Percentiles rank a stretch among this genome's conserved stretches.
Conservation (phyloP, 2,113 vertebrate species). For the Calidris pygmaea region DNA sequence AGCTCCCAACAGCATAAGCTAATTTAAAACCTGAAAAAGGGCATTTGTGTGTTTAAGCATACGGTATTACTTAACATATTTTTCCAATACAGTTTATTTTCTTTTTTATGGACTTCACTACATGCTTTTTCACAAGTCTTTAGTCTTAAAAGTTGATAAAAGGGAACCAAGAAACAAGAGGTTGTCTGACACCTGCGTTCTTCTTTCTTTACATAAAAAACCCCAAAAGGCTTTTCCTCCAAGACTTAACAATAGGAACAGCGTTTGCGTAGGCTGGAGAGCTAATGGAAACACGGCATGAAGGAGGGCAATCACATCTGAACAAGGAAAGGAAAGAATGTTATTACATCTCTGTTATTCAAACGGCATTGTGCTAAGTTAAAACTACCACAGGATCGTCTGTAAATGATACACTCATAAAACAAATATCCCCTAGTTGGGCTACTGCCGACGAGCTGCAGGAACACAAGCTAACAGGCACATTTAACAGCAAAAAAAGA, state of each 20-base stretch:
- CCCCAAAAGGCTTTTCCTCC: not conserved
- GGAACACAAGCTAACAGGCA: not conserved
- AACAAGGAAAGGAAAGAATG: not conserved
- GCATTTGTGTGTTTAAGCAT: not conserved
- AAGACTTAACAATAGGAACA: not conserved
- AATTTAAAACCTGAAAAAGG: not conserved
- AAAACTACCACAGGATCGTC: not conserved
- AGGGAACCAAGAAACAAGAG: not conserved
- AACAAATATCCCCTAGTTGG: not conserved
- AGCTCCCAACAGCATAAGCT: not conserved
- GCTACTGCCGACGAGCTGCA: not conserved
- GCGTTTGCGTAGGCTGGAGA: accelerated
- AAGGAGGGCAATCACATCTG: not conserved
- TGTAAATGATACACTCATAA: not conserved
- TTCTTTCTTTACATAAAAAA: not conserved
- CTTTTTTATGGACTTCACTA: not conserved
- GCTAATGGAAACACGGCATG: not conserved
- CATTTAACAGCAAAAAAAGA: not conserved
- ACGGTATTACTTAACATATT: not conserved
- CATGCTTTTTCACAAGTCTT: not conserved
- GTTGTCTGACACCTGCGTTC: not conserved
- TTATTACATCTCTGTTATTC: not conserved
- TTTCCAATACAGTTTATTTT: not conserved
- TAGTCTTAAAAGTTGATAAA: not conserved
- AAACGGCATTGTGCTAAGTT: not conserved